Conservation (phyloP, 2,113 vertebrate genomes). For the Chinchilla lanigera region DNA sequence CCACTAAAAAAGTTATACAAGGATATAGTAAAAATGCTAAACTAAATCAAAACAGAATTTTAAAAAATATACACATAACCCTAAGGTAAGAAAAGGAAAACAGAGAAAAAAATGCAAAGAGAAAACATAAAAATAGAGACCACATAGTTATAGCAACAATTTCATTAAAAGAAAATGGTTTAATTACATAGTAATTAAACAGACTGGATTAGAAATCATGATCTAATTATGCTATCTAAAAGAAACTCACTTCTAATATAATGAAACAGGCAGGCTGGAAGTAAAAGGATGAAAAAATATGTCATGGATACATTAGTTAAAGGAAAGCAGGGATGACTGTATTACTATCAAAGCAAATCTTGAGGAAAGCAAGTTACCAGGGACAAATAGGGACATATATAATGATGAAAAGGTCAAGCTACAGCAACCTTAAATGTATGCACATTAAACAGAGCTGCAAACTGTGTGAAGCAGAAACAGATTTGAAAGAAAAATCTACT, state of each 20-base stretch:
- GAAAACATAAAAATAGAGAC: not conserved
- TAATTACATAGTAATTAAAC: not conserved
- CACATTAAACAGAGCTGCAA: not conserved
- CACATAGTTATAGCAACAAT: not conserved
- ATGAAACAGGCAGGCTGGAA: not conserved
- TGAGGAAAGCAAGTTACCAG: not conserved
- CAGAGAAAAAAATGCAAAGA: not conserved
- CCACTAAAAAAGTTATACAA: not conserved
- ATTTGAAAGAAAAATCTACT: not conserved
- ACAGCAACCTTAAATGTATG: not conserved
- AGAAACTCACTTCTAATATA: not conserved
- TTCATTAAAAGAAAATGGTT: not conserved
- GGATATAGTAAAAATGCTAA: not conserved
- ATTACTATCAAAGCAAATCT: not conserved
- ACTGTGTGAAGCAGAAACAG: not conserved
- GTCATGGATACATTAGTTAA: not conserved
- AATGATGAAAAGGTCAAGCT: not conserved
- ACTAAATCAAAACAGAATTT: not conserved
- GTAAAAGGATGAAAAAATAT: not conserved
- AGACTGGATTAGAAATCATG: not conserved
- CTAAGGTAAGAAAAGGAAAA: not conserved
- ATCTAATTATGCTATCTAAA: not conserved
- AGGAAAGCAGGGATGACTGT: not conserved
- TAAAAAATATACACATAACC: not conserved
- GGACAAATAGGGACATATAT: not conserved